Percentiles rank a stretch among this genome's conserved stretches.
Conservation (phyloP, 2,113 vertebrate species). For the Lycocorax pyrrhopterus region DNA sequence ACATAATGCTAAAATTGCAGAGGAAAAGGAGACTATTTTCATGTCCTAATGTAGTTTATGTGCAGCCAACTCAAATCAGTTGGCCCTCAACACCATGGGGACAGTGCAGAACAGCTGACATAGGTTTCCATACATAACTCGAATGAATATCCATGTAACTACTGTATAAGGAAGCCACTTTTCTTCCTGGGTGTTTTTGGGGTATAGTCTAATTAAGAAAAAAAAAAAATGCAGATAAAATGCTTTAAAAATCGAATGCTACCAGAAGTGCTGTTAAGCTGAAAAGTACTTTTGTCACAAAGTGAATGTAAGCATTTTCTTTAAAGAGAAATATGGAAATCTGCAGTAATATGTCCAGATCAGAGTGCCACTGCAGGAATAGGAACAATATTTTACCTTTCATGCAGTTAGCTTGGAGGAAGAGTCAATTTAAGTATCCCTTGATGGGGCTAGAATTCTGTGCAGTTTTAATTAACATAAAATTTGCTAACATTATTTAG, state of each 20-base stretch:
- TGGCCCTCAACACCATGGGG: neutral
- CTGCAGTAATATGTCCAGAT: neutral
- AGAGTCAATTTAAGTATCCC: neutral
- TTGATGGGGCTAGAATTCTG: neutral
- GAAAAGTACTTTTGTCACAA: slow-evolving; percentile 18
- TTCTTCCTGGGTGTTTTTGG: neutral
- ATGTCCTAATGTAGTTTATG: neutral
- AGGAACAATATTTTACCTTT: neutral
- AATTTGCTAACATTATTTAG: slow-evolving; percentile 3
- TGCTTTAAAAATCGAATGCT: neutral
- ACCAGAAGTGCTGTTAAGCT: neutral
- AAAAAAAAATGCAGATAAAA: neutral
- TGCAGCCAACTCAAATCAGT: neutral
- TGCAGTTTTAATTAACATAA: slow-evolving; percentile 1
- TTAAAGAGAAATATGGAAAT: neutral
- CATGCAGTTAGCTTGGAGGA: neutral
- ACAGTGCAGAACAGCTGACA: neutral
- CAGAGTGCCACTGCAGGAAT: neutral
- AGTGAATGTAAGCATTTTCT: slow-evolving; percentile 26
- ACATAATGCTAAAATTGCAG: neutral
- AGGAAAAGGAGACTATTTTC: neutral
- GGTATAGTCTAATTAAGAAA: neutral
- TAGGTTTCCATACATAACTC: neutral
- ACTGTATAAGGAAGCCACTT: neutral
- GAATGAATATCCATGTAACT: neutral